These are phyloP conservation scores for Lampropteryx suffumata DNA, from an alignment of 2,888 invertebrate genomes.

Conservation along the genomic window DNA sequence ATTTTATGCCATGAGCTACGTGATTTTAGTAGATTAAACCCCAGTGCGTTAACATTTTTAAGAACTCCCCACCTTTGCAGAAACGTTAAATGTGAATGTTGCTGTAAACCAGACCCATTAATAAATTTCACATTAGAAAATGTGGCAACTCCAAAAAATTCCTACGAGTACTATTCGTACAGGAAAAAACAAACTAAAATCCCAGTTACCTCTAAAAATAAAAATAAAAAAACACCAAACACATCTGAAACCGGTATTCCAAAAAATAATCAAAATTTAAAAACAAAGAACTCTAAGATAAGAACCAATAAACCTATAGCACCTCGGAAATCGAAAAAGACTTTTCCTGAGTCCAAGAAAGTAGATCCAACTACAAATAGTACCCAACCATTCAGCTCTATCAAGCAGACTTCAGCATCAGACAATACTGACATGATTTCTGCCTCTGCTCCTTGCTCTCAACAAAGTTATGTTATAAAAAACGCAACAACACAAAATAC, in stretches of 20 bases:
- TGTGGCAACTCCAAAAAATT: no score
- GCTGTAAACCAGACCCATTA: conserved; percentile 16
- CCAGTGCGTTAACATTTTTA: conserved; percentile 32
- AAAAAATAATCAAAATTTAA: not conserved
- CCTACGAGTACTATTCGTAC: not conserved
- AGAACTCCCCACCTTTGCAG: conserved; percentile 28
- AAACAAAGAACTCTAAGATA: not conserved
- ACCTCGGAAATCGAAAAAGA: no score
- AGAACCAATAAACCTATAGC: not conserved
- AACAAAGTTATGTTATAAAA: not conserved
- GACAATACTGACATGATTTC: not conserved
- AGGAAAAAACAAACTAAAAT: not conserved
- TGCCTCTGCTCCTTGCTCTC: not conserved
- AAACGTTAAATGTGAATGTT: conserved; percentile 32
- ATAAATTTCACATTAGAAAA: not conserved
- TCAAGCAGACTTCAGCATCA: not conserved
- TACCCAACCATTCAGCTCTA: not conserved
- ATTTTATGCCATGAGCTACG: conserved; percentile 28
- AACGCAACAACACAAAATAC: not conserved
- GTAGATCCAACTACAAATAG: not conserved
- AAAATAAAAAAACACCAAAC: not conserved
- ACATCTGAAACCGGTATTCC: not conserved
- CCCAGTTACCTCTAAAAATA: not conserved
- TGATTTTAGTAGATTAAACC: conserved; percentile 16
- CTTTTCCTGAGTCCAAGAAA: no score